These are phyloP conservation scores for Pangasius macronema DNA, from an alignment of 2,797 vertebrate genomes.

Conservation along the genomic window DNA sequence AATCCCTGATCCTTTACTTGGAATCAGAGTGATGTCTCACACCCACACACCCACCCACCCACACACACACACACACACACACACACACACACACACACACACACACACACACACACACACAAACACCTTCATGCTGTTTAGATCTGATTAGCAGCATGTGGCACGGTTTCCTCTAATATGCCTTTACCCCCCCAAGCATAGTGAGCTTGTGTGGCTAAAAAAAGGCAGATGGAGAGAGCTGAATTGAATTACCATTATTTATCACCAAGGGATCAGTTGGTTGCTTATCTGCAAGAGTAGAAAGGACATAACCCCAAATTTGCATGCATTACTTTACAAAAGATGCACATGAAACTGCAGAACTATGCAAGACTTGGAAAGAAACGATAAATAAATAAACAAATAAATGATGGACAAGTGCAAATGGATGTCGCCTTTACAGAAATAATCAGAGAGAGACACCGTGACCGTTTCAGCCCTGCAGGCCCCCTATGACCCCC, in stretches of 20 bases:
- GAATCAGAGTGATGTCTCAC: neutral
- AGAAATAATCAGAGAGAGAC: conserved; percentile 57
- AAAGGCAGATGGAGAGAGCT: conserved; percentile 34
- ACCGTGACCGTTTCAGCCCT: conserved; percentile 46
- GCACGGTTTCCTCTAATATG: conserved; percentile 15
- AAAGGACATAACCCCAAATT: neutral
- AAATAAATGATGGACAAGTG: neutral
- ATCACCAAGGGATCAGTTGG: conserved; percentile 2
- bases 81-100: neutral
- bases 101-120: conserved; percentile 29
- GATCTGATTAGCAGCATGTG: conserved; percentile 42
- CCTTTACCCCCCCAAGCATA: conserved; percentile 27
- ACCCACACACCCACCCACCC: neutral
- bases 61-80: conserved; percentile 24
- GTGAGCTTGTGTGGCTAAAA: conserved; percentile 59
- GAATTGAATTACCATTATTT: conserved; percentile 31
- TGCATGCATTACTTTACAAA: neutral
- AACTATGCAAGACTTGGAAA: neutral
- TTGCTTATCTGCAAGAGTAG: neutral
- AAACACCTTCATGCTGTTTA: conserved; percentile 15
- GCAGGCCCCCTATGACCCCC: conserved; percentile 49
- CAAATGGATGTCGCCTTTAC: neutral
- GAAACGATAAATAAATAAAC: neutral
- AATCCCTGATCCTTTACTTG: neutral
- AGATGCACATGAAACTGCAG: neutral